These are phyloP conservation scores for Myiozetetes cayanensis DNA, from an alignment of 2,113 vertebrate genomes.

Conservation along the genomic window DNA sequence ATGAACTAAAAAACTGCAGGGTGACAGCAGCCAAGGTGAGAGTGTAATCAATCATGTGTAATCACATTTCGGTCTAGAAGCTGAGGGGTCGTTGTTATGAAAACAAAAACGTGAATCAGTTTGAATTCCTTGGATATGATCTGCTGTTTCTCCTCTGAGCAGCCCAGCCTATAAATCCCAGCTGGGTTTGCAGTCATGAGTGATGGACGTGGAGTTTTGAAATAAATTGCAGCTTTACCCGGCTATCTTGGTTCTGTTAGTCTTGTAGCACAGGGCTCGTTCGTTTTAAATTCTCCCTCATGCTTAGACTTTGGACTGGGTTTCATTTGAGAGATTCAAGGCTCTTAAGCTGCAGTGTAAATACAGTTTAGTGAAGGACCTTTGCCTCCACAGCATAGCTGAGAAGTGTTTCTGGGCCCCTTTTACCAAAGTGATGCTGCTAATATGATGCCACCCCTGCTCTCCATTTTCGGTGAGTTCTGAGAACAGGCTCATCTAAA, in stretches of 20 bases:
- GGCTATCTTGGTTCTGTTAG: neutral
- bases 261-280: neutral
- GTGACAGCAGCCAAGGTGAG: neutral
- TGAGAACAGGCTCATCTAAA: neutral
- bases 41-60: neutral
- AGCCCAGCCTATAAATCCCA: neutral
- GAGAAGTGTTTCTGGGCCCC: neutral
- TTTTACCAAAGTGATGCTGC: neutral
- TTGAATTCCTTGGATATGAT: neutral
- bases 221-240: neutral
- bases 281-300: neutral
- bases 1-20: neutral
- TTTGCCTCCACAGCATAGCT: neutral
- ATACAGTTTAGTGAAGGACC: neutral
- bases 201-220: neutral
- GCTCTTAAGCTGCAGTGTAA: neutral
- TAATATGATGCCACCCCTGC: neutral
- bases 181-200: neutral
- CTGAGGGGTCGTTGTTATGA: neutral
- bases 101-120: neutral
- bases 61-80: neutral
- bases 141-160: neutral
- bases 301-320: neutral
- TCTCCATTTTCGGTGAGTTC: neutral
- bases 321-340: neutral